Base-by-base conservation (phyloP, 2,888 invertebrate species). In the Synanthedon formicaeformis region DNA sequence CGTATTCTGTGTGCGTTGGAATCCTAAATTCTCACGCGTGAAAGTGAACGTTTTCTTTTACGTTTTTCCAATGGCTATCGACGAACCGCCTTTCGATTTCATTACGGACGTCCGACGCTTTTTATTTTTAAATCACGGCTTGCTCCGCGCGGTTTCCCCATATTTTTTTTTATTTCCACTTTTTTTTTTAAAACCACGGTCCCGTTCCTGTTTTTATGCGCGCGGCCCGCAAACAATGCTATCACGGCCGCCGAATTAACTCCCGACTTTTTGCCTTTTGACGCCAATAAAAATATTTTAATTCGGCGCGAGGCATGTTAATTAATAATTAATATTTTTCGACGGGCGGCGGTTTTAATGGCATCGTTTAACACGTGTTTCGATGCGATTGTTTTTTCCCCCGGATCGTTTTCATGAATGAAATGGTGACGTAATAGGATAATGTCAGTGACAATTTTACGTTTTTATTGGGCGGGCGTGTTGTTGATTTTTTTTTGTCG, bases 11-110 rank as follows among this genome's bases (percentile, higher is more conserved):
- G 34, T 34, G 34, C 34, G 34, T 34, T 34, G 8, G 34, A 8
- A 34, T 34, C 75, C 78, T 75, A 81, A 83, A 84, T 79, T 78
- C 85, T 82, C 83, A 81, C 85, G 81, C 85, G 86, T 76, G 86
- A 87, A 87, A 87, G 87, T 87, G 84, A 65, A 64, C 65, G 57
- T 50, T 59, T 80, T 81, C 83, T 85, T 86, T 86, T 85, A 81
- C 81, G 69, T 85, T 87, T 87, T 86, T 79, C 81, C 82, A 78
- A 73, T 78, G 77, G 84, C 78, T 77, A 87, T 87, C 86, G 86
- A 86, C 85, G 83, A 83, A 84, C 84, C 83, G 75, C 87, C 87
- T 87, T 87, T 87, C 87, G 86, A 86, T 87, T 87, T 87, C 87
- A 86, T 86, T 87, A 87, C 85, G 85, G 78, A 83, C 84, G 73